A percentile compares a stretch with the other conserved stretches of the same genome.
Conservation (phyloP, 1,140 invertebrate genomes). For the Thereuonema tuberculata region DNA sequence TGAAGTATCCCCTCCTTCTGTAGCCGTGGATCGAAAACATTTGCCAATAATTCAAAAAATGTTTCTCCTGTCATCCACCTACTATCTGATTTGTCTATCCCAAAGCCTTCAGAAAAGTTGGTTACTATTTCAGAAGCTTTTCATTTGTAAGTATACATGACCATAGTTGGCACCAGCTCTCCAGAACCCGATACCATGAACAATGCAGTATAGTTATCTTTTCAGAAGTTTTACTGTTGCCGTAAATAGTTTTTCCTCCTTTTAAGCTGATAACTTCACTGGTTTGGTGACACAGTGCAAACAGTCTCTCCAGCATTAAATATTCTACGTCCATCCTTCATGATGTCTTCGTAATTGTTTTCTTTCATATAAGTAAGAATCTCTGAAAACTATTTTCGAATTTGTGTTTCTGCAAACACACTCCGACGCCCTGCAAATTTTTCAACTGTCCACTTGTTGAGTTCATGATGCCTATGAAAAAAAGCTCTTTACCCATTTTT, state of each 20-base stretch:
- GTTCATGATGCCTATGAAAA: neutral
- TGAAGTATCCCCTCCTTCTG: neutral
- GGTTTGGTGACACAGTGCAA: neutral
- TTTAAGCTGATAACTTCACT: neutral
- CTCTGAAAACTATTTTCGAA: neutral
- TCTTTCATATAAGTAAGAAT: neutral
- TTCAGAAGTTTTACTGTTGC: neutral
- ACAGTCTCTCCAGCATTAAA: neutral
- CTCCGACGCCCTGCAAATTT: neutral
- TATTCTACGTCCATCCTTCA: neutral
- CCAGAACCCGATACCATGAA: conserved; percentile 15
- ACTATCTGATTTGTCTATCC: neutral
- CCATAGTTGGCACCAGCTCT: conserved; percentile 21
- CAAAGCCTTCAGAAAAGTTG: neutral
- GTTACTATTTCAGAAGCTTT: conserved; percentile 11
- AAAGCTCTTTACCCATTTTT: neutral
- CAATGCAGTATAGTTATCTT: neutral
- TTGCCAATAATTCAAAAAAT: conserved; percentile 6
- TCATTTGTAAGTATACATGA: conserved; percentile 29
- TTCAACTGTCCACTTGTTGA: neutral
- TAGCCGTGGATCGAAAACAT: conserved; percentile 1
- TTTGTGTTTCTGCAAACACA: neutral
- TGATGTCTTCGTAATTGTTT: neutral
- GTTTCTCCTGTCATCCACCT: neutral
- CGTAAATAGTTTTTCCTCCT: neutral